Base-by-base conservation (phyloP, 2,888 invertebrate species). In the Ichneumoninae sp. region DNA sequence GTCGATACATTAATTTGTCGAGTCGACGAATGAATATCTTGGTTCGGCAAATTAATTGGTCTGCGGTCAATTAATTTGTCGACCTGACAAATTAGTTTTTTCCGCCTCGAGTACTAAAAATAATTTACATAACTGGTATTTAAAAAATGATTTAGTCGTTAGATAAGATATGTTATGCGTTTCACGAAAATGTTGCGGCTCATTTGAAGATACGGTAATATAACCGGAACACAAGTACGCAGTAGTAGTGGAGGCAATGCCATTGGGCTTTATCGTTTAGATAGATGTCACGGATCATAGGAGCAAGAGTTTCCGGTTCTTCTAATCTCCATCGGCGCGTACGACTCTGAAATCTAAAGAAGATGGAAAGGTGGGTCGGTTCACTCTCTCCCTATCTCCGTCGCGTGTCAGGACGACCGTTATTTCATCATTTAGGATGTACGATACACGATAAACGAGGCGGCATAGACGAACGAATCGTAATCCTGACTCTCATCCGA, bases 271-370 rank as follows among this genome's bases (percentile, higher is more conserved):
- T 57, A 77, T 68, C 76, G 44, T 44, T 44, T 5, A 50, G 62
- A 79, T 79, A 71, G 50, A 65, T 71, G 79, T 71, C 79, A 79
- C 71, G 71, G 22, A 65, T 79, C 65, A 52, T n/a, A 65, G 47
- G 71, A 69, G 13, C 33, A 22, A 80, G 71, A 81, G 70, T 81
- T 81, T 81, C 81, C 47, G 76, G 62, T 70, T 69, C 44, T 65
- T 44, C 60, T 69, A 47, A 57, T 57, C 57, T 57, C 22, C 10
- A 13, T 26, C 10, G 22, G 26, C 26, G 0, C 10, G 10, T 57
- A 13, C 22, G 26, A 26, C 22, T 57, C 10, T 57, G 26, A 57
- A 13, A 26, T 26, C 8, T 57, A n/a, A 22, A 57, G 57, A 57
- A 26, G 10, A 57, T 26, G 26, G 57, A 22, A 57, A 57, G 26